Base-by-base conservation (phyloP, 2,113 vertebrate genomes). In the Zosterops japonicus region DNA sequence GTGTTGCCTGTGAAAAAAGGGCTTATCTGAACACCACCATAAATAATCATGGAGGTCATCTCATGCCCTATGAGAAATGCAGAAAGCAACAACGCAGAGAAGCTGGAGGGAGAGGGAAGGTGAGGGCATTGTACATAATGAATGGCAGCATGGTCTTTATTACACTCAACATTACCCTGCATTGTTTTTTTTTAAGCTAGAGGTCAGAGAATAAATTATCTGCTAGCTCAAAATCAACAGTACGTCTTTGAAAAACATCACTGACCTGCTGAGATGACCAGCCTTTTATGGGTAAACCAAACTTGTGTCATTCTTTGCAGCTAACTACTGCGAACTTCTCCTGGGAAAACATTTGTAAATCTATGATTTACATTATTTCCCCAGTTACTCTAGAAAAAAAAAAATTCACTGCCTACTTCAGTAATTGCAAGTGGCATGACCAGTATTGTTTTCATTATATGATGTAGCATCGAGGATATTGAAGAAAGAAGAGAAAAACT, bases 391-490 rank as follows among this genome's bases (percentile, higher is more conserved):
- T 39, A 63, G 75, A n/a, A 70, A 83, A 90, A 89, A 39, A 69
- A 27, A 82, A 24, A 5, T 35, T 79, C 80, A 64, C 72, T 61
- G 68, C 44, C 77, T 95, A 59, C 68, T 94, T 89, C 71, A 79
- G 71, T 87, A 95, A 95, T 64, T 94, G 83, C 65, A 89, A 94
- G 53, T 94, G 93, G 78, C 83, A 92, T 24, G 47, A 86, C 69
- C 15, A 3, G 41, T 91, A 83, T 20, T 90, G 83, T 83, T 95
- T 93, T 92, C 71, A 75, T 94, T 93, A 91, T 18, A 82, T 22
- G 69, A 85, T 59, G 68, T 31, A 92, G 52, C 89, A 91, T 35
- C 8, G 7, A 93, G 71, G 64, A 88, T 79, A 91, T 33, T 82
- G 72, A 92, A 90, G 81, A 85, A 94, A 84, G 60, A 83, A 77